These are phyloP conservation scores for Baryphthengus martii DNA, from an alignment of 2,113 vertebrate genomes.

Conservation along the genomic window DNA sequence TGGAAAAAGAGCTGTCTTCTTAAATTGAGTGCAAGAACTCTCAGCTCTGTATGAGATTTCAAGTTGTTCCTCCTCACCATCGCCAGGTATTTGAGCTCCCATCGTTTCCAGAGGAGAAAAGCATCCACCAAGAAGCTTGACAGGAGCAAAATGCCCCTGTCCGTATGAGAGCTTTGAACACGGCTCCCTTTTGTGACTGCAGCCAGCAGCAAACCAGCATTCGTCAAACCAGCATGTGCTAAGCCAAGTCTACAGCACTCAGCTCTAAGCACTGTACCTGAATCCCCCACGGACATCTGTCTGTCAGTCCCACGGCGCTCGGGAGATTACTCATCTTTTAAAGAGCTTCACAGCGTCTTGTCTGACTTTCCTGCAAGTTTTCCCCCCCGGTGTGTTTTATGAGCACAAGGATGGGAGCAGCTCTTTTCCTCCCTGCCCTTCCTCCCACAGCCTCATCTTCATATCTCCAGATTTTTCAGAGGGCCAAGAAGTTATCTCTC, in stretches of 20 bases:
- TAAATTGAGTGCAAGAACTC: not conserved
- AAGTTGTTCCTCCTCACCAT: not conserved
- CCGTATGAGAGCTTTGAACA: fast-evolving
- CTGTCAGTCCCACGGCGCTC: not conserved
- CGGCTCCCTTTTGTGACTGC: not conserved
- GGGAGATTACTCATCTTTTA: not conserved
- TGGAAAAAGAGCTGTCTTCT: not conserved
- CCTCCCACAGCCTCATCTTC: not conserved
- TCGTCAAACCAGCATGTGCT: not conserved
- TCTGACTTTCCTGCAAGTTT: not conserved
- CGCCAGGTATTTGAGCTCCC: not conserved
- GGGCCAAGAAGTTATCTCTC: not conserved
- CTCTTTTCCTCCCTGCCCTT: not conserved
- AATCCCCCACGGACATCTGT: not conserved
- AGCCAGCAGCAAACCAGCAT: not conserved
- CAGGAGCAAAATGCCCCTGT: not conserved
- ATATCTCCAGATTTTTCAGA: not conserved
- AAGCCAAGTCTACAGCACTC: fast-evolving
- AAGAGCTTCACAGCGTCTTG: not conserved
- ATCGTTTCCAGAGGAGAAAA: not conserved
- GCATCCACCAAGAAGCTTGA: not conserved
- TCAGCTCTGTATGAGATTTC: not conserved
- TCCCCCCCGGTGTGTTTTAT: not conserved
- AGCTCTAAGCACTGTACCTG: not conserved
- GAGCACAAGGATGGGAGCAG: not conserved